Percentiles rank a stretch among this genome's conserved stretches.
Evolutionary conservation across 2,888 invertebrate species (phyloP).

Genomic region (Sinotaia quadrata): DNA sequence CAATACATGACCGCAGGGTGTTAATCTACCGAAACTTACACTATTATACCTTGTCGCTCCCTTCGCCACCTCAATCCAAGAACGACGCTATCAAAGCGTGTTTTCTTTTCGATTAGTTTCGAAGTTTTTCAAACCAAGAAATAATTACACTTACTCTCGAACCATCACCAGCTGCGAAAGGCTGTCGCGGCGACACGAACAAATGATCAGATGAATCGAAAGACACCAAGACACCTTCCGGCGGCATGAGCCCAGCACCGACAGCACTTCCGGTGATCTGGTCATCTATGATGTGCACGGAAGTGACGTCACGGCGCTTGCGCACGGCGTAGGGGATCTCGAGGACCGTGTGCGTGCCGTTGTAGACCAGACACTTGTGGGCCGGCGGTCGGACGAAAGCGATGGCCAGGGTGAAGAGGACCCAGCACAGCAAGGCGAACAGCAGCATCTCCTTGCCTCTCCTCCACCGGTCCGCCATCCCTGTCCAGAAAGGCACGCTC

Average conservation of each 20-base stretch:
- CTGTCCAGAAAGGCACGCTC: constrained; percentile 98
- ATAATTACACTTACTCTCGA: too few species aligned
- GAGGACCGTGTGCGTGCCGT: constrained; percentile 75
- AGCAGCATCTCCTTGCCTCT: constrained; percentile 82
- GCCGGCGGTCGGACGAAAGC: constrained; percentile 96
- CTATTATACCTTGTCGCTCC: too few species aligned
- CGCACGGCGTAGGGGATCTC: constrained; percentile 37
- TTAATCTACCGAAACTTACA: too few species aligned
- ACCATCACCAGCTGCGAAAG: too few species aligned
- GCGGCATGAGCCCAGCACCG: background rate
- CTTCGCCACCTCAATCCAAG: too few species aligned
- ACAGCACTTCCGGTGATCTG: background rate
- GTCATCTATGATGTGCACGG: constrained; percentile 1
- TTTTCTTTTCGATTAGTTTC: too few species aligned
- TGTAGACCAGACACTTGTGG: constrained; percentile 86
- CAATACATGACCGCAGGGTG: too few species aligned
- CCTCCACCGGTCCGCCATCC: constrained; percentile 86
- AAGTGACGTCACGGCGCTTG: constrained; percentile 22
- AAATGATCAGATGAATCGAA: constrained; percentile 13
- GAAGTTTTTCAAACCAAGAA: too few species aligned
- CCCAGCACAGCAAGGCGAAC: constrained; percentile 94
- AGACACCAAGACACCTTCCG: constrained; percentile 18
- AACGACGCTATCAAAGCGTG: too few species aligned
- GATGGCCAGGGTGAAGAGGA: constrained; percentile 94
- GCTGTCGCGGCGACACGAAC: background rate